These are phyloP conservation scores for Diogma glabrata DNA, from an alignment of 2,888 invertebrate species.

Conservation along the genomic window DNA sequence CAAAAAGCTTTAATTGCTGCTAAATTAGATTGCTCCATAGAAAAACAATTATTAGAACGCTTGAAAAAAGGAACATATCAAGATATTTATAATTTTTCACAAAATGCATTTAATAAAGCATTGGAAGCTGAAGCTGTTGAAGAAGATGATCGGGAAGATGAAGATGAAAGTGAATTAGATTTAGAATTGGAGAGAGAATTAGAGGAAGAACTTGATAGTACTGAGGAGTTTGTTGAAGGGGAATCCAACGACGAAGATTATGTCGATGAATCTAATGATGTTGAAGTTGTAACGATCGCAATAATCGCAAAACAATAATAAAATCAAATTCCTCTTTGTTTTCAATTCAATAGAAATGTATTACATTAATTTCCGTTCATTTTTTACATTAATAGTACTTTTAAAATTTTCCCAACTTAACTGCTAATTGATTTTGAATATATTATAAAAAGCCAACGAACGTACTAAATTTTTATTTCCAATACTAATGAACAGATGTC, in stretches of 20 bases:
- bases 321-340: no score
- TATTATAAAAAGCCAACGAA: no score
- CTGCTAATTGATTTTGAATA: no score
- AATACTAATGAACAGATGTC: no score
- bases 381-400: no score
- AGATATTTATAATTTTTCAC: conserved; percentile 96
- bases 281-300: conserved; percentile 8
- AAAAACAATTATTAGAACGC: conserved; percentile 87
- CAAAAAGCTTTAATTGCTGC: conserved; percentile 96
- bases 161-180: conserved; percentile 50
- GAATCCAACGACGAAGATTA: conserved; percentile 46
- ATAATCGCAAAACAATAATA: no score
- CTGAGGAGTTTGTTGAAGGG: conserved; percentile 59
- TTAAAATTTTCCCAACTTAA: no score
- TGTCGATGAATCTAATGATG: conserved; percentile 18
- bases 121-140: conserved; percentile 76
- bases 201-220: conserved; percentile 50
- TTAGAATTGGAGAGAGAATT: conserved; percentile 46
- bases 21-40: conserved; percentile 90
- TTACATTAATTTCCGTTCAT: no score
- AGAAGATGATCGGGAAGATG: conserved; percentile 54
- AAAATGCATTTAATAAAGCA: conserved; percentile 88
- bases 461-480: no score
- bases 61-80: conserved; percentile 91
- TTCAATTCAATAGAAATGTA: no score